These are phyloP conservation scores for Porphyrio hochstetteri DNA, from an alignment of 2,113 vertebrate species.

Conservation along the genomic window DNA sequence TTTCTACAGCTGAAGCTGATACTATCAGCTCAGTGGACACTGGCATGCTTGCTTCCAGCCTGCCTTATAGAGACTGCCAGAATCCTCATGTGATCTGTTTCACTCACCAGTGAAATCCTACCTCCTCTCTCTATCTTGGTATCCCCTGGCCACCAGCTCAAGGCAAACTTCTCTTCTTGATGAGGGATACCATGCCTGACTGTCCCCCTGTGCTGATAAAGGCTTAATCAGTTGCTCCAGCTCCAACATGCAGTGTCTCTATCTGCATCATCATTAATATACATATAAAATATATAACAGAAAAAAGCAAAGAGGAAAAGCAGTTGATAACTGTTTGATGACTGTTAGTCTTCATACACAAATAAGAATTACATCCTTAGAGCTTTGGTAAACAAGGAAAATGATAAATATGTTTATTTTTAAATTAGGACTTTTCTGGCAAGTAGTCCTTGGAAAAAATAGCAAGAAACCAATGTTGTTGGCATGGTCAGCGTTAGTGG, in stretches of 20 bases:
- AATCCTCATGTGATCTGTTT: slow-evolving; percentile 81
- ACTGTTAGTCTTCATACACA: not conserved
- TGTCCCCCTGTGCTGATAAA: not conserved
- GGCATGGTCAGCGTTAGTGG: not conserved
- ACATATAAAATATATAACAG: not conserved
- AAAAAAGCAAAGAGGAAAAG: not conserved
- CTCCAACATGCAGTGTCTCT: not conserved
- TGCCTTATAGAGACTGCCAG: slow-evolving; percentile 77
- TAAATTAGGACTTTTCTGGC: slow-evolving; percentile 68
- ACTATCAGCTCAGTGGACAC: slow-evolving; percentile 55
- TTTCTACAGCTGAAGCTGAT: slow-evolving; percentile 70
- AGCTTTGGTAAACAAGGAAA: slow-evolving; percentile 11
- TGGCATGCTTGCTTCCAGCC: slow-evolving; percentile 64
- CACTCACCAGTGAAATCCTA: slow-evolving; percentile 83
- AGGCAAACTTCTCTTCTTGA: slow-evolving; percentile 4
- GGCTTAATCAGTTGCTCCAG: not conserved
- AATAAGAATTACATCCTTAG: not conserved
- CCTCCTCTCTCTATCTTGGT: slow-evolving; percentile 66
- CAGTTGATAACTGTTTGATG: not conserved
- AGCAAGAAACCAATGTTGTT: slow-evolving; percentile 15
- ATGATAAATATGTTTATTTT: slow-evolving; percentile 65
- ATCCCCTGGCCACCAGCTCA: not conserved
- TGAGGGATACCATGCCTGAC: not conserved
- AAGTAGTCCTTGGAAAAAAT: not conserved
- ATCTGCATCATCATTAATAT: not conserved